These are phyloP conservation scores for Metridium senile DNA, from an alignment of 92 coral and sea anemone genomes.

Conservation along the genomic window DNA sequence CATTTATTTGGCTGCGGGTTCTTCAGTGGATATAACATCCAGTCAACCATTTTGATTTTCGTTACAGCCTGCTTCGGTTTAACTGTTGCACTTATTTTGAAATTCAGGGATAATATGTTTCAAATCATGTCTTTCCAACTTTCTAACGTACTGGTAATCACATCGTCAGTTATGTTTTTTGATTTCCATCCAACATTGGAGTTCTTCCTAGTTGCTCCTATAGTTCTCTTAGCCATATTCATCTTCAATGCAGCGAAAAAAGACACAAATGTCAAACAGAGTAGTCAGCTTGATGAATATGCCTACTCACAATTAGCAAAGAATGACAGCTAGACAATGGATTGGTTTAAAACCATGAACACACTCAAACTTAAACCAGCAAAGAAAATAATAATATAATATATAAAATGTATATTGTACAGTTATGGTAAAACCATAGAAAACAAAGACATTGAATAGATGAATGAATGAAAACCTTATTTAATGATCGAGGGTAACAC, in stretches of 20 bases:
- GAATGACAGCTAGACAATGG: neutral
- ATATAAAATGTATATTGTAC: too few relatives aligned
- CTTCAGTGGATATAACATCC: constrained; percentile 66
- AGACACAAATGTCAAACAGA: neutral
- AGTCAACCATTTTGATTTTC: constrained; percentile 57
- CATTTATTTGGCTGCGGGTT: constrained; percentile 55
- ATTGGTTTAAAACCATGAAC: too few relatives aligned
- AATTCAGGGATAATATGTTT: constrained; percentile 78
- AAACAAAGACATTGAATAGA: too few relatives aligned
- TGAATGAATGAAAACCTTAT: too few relatives aligned
- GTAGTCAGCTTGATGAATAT: neutral
- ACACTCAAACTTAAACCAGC: too few relatives aligned
- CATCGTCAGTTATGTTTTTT: constrained; percentile 67
- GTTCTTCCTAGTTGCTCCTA: constrained; percentile 63
- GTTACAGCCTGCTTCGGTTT: constrained; percentile 66
- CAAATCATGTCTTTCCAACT: constrained; percentile 77
- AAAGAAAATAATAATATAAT: too few relatives aligned
- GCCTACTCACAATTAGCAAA: neutral
- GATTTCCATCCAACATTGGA: constrained; percentile 66
- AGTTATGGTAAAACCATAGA: too few relatives aligned
- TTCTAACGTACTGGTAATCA: constrained; percentile 68
- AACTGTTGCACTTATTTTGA: constrained; percentile 66
- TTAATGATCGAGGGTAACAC: too few relatives aligned
- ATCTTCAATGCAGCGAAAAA: constrained; percentile 50
- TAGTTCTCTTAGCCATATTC: constrained; percentile 65